Evolutionary conservation across 1,140 invertebrate species (phyloP).

Genomic region (Lucilia cuprina): DNA sequence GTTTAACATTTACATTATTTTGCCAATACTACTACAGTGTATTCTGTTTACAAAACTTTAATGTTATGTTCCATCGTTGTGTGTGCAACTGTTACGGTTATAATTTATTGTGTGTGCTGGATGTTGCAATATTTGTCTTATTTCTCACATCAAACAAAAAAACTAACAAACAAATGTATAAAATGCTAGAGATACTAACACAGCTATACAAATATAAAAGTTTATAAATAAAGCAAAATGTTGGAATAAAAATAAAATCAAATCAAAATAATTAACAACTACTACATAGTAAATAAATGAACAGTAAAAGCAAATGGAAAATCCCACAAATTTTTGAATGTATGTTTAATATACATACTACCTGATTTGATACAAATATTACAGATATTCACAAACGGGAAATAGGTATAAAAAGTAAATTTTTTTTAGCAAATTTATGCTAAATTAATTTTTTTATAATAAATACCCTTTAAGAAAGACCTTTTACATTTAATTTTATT

Average conservation of each 20-base stretch:
- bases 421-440: too few species aligned
- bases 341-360: background rate
- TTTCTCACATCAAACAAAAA: background rate
- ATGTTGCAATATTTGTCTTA: background rate
- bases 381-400: background rate
- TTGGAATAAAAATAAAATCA: background rate
- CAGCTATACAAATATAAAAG: background rate
- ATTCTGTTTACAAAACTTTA: background rate
- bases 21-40: background rate
- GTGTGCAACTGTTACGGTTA: background rate
- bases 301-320: background rate
- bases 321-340: background rate
- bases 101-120: background rate
- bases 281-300: background rate
- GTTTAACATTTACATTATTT: background rate
- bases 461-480: too few species aligned
- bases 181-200: background rate
- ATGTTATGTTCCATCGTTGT: background rate
- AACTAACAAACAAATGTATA: background rate
- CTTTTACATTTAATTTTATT: too few species aligned
- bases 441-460: too few species aligned
- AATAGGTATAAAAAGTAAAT: too few species aligned
- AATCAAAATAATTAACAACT: slow-evolving; percentile 1
- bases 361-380: background rate
- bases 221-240: background rate